phyloP scores from a whole-genome alignment of 2,113 vertebrate species.

The Stictonetta naevosa region DNA sequence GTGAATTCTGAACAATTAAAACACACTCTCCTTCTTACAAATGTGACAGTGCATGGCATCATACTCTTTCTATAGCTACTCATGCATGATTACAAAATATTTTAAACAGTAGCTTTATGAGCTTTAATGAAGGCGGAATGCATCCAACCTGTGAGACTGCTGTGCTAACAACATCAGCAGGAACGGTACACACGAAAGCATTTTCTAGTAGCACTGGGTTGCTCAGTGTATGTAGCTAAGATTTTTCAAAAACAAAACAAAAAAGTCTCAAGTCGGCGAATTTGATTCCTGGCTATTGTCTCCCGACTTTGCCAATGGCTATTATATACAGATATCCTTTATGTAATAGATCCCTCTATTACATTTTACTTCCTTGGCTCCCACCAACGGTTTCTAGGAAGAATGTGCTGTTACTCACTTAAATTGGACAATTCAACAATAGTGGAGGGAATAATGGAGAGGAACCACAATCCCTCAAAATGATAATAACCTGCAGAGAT shows the following conservation, averaged over 20 bases:
- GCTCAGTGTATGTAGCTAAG: not conserved
- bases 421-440: constrained; percentile 62
- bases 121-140: not conserved
- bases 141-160: not conserved
- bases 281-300: constrained; percentile 31
- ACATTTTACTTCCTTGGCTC: constrained; percentile 51
- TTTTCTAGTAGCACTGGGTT: not conserved
- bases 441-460: constrained; percentile 37
- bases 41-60: not conserved
- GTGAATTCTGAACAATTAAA: not conserved
- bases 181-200: not conserved
- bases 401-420: constrained; percentile 41
- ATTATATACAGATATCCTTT: constrained; percentile 33
- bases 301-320: constrained; percentile 29
- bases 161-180: not conserved
- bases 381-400: constrained; percentile 48
- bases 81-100: not conserved
- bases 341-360: constrained; percentile 18
- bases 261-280: not conserved
- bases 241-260: not conserved
- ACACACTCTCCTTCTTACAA: not conserved
- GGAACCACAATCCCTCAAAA: constrained; percentile 57
- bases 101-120: not conserved
- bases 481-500: constrained; percentile 69
- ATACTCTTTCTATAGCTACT: not conserved